A percentile compares a stretch with the other conserved stretches of the same genome.
Evolutionary conservation across 2,797 vertebrate genomes (phyloP).

Genomic region (Sylvilagus floridanus): DNA sequence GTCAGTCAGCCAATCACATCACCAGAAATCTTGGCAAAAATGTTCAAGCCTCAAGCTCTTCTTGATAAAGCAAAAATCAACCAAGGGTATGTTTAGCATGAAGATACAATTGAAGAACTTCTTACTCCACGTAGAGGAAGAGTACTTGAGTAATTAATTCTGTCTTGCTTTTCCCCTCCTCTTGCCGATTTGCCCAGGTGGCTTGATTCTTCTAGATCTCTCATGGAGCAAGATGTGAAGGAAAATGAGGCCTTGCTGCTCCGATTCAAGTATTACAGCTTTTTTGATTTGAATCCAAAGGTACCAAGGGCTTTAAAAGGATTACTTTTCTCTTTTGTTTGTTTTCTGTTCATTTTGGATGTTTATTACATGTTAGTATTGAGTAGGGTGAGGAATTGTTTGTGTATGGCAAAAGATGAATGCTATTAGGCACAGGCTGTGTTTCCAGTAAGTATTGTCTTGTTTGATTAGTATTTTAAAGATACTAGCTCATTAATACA

Average conservation of each 20-base stretch:
- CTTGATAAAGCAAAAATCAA: conserved; percentile 99
- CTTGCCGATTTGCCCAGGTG: conserved; percentile 89
- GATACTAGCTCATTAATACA: neutral
- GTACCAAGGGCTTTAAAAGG: conserved; percentile 86
- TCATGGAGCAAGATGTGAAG: conserved; percentile 99
- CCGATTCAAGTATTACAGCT: conserved; percentile 99
- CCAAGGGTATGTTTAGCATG: conserved; percentile 93
- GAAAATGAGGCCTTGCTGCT: conserved; percentile 98
- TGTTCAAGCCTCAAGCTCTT: conserved; percentile 98
- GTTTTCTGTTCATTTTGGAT: conserved; percentile 32
- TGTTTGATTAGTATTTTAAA: conserved; percentile 56
- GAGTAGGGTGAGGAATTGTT: conserved; percentile 13
- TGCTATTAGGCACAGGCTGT: conserved; percentile 4
- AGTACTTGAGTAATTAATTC: neutral
- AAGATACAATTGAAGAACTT: neutral
- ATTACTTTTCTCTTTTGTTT: neutral
- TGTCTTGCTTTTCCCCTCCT: neutral
- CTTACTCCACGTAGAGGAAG: neutral
- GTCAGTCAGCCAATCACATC: conserved; percentile 98
- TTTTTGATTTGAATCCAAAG: conserved; percentile 99
- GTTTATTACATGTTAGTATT: conserved; percentile 19
- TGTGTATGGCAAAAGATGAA: conserved; percentile 23
- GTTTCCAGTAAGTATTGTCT: conserved; percentile 51
- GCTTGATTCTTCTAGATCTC: conserved; percentile 98
- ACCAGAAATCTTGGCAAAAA: conserved; percentile 96